A percentile compares a stretch with the other conserved stretches of the same genome.
Evolutionary conservation across 2,888 invertebrate species (phyloP).

Genomic region (Rhopalosiphum nymphaeae): DNA sequence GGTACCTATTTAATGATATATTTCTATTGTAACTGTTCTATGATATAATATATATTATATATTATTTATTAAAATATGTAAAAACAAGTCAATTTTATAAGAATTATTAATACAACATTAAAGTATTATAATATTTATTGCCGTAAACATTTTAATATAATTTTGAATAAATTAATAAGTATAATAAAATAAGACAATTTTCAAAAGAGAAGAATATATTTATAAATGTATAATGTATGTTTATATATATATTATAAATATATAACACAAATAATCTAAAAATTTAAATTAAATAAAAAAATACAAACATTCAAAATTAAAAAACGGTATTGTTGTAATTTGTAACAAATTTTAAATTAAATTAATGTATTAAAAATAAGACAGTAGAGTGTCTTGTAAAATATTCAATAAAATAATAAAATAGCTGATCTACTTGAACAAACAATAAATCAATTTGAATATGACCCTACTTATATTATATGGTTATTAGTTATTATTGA

Average conservation of each 20-base stretch:
- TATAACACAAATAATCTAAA: not conserved
- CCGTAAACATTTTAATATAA: not conserved
- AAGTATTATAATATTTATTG: not conserved
- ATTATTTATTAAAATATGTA: too few relatives aligned
- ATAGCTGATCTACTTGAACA: not conserved
- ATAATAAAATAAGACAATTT: not conserved
- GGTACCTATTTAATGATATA: too few relatives aligned
- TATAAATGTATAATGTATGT: not conserved
- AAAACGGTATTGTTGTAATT: not conserved
- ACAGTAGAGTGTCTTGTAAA: not conserved
- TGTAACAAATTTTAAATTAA: not conserved
- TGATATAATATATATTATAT: too few relatives aligned
- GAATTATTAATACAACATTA: not conserved
- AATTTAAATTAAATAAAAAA: not conserved
- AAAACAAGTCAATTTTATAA: not conserved
- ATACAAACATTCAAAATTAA: not conserved
- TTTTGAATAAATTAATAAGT: not conserved
- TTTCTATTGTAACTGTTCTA: too few relatives aligned
- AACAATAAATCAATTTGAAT: not conserved
- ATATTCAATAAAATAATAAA: not conserved
- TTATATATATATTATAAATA: not conserved
- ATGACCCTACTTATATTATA: not conserved
- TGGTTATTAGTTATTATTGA: not conserved
- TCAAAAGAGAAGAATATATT: not conserved
- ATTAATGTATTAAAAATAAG: not conserved